Evolutionary conservation across 2,888 invertebrate species (phyloP), one percentile per base, ranked within the genome.

Genomic region (Drosophila formosana): DNA sequence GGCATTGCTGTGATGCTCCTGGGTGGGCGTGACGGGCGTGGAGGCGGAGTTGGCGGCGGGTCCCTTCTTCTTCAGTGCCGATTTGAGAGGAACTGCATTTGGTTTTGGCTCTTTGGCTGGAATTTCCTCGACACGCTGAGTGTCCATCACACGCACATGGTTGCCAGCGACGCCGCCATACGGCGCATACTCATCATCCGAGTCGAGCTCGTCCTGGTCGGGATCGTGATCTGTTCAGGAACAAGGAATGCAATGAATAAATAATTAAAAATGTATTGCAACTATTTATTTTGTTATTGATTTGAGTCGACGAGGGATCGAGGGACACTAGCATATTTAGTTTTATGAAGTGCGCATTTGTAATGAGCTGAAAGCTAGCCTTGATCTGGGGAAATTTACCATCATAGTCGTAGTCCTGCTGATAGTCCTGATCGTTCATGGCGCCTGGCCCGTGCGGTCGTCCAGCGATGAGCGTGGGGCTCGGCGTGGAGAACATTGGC

Each of bases 401-500:
- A 92, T 95, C 95, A 91, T 95, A 95, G 91, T 95, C 94, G 90
- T 95, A 95, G 89, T 95, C 94, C 86, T 91, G 92, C 85, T 92
- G 85, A 82, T 92, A 92, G 74, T 92, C 92, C 87, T 92, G 91
- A 90, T 91, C 91, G 75, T 91, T 90, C 70, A 91, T 87, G 71
- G 91, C 91, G 82, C 92, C 92, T 75, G 92, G 92, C 72, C 92
- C 92, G 82, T 93, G 93, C 74, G 92, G 92, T 80, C 93, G 94
- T 87, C 94, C 93, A 78, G 93, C 93, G 73, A 94, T 93, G 83
- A 96, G 93, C 76, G 94, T 94, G 77, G 96, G 96, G 93, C 96
- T 96, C 79, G 96, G 96, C 88, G 97, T 97, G 93, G 97, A 97
- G 94, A 98, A 98, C 98, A 98, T 98, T 81, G 98, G 98, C 90